phyloP scores from a whole-genome alignment of 2,113 vertebrate genomes.

The Macrotis lagotis region DNA sequence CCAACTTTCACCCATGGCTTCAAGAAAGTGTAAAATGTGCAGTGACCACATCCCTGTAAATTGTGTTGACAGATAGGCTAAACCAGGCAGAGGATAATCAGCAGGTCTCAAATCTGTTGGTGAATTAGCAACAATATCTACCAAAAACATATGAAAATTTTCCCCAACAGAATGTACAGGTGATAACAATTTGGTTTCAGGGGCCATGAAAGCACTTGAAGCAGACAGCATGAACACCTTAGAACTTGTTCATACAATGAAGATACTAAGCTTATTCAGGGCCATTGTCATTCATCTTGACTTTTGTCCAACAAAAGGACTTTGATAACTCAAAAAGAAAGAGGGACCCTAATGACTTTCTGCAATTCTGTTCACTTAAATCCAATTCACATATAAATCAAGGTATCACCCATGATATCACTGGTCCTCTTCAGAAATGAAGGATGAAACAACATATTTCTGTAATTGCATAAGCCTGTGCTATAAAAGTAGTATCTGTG shows the following conservation, averaged over 20 bases:
- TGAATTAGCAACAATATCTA: too few species aligned
- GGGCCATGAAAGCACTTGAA: not conserved
- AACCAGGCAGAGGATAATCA: too few species aligned
- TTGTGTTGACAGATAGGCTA: too few species aligned
- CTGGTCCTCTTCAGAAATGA: not conserved
- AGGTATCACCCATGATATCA: not conserved
- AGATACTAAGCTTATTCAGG: not conserved
- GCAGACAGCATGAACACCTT: accelerated
- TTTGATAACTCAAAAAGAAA: not conserved
- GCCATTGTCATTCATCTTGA: not conserved
- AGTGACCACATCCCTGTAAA: too few species aligned
- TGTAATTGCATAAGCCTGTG: not conserved
- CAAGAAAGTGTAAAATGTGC: too few species aligned
- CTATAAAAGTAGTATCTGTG: not conserved
- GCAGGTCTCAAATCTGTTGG: too few species aligned
- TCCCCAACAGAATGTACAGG: too few species aligned
- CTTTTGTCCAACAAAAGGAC: not conserved
- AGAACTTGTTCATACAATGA: not conserved
- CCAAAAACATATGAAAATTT: too few species aligned
- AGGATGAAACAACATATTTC: not conserved
- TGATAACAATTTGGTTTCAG: not conserved
- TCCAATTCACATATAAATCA: not conserved
- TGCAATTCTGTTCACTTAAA: not conserved
- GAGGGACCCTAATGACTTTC: not conserved
- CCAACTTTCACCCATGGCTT: too few species aligned